Percentiles rank a stretch among this genome's conserved stretches.
Evolutionary conservation across 2,888 invertebrate species (phyloP).

Genomic region (Drosophila suboccidentalis): DNA sequence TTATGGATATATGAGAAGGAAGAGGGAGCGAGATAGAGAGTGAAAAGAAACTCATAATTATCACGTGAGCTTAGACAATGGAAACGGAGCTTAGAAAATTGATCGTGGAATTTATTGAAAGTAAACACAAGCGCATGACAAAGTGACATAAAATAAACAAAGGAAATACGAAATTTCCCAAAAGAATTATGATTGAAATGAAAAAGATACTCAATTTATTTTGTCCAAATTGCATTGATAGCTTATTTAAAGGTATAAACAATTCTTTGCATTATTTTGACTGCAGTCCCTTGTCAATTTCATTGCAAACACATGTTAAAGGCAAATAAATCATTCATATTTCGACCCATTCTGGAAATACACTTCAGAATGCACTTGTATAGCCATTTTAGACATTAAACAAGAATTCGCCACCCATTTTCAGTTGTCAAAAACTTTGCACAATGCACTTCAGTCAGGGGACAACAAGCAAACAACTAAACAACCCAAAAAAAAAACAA

Average conservation of each 20-base stretch:
- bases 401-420: constrained; percentile 42
- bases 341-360: constrained; percentile 26
- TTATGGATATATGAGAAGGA: not conserved
- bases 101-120: constrained; percentile 2
- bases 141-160: too few relatives aligned
- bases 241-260: not conserved
- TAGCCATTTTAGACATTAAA: constrained; percentile 37
- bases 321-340: constrained; percentile 40
- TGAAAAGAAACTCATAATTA: constrained; percentile 7
- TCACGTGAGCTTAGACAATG: constrained; percentile 17
- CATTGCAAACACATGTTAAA: not conserved
- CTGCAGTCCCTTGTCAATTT: not conserved
- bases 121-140: constrained; percentile 1
- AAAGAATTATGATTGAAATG: not conserved
- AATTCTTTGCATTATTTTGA: not conserved
- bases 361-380: constrained; percentile 39
- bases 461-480: constrained; percentile 12
- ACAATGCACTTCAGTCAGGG: constrained; percentile 65
- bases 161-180: not conserved
- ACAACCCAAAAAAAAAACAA: constrained; percentile 8
- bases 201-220: not conserved
- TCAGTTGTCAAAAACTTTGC: constrained; percentile 61
- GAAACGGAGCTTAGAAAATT: constrained; percentile 9
- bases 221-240: not conserved
- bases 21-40: not conserved